phyloP scores from a whole-genome alignment of 2,888 invertebrate species.

The Drosophila lacicola region DNA sequence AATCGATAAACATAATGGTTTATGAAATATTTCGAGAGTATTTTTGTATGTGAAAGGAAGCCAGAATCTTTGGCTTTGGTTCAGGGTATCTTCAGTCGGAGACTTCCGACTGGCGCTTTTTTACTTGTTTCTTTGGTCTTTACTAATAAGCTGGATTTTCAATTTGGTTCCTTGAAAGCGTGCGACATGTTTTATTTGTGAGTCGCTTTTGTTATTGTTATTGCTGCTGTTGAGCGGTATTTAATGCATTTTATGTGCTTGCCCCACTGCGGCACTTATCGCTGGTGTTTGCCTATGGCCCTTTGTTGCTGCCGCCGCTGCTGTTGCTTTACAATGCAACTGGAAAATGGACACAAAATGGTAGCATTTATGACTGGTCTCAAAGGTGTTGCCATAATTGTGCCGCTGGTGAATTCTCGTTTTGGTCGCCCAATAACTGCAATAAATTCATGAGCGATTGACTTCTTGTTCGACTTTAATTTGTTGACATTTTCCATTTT shows the following conservation, averaged over 20 bases:
- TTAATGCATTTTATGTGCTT: conserved; percentile 29
- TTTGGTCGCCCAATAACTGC: conserved; percentile 11
- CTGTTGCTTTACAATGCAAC: conserved; percentile 28
- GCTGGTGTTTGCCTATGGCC: conserved; percentile 16
- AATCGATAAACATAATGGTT: too few relatives aligned
- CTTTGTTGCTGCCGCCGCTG: conserved; percentile 37
- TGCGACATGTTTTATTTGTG: conserved; percentile 9
- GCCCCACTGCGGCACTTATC: conserved; percentile 21
- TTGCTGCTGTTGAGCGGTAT: conserved; percentile 17
- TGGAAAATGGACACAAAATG: conserved; percentile 29
- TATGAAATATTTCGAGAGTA: too few relatives aligned
- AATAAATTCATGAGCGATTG: conserved; percentile 41
- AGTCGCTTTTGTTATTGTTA: not conserved
- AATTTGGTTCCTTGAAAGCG: not conserved
- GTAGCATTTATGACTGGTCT: conserved; percentile 35
- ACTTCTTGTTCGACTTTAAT: conserved; percentile 45
- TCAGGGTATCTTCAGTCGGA: not conserved
- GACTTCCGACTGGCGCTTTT: not conserved
- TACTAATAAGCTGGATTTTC: conserved; percentile 20
- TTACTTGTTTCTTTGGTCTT: conserved; percentile 4
- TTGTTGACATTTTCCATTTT: conserved; percentile 58
- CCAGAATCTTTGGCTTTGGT: not conserved
- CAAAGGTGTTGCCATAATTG: conserved; percentile 11
- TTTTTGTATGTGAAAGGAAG: too few relatives aligned
- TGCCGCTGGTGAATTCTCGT: not conserved